Conservation (phyloP, 2,888 invertebrate genomes). For the Eupithecia exiguata region DNA sequence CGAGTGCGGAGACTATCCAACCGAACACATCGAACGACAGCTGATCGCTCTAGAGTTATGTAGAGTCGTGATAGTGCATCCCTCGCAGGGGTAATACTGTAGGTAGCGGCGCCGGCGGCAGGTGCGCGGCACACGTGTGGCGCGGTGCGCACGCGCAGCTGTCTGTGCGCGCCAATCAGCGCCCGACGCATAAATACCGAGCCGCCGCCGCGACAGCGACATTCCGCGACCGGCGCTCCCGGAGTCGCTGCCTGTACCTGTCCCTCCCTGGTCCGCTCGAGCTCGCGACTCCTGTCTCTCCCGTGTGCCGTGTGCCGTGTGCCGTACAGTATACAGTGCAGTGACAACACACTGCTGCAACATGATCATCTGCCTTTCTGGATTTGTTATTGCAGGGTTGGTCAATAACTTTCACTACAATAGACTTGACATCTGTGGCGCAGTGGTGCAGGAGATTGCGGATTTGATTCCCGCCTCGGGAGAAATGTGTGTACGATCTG, state of each 20-base stretch:
- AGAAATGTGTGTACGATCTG: background rate
- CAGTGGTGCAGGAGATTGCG: background rate
- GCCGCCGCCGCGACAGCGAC: constrained; percentile 28
- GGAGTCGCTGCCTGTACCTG: constrained; percentile 11
- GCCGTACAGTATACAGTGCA: too few species aligned
- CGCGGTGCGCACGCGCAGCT: constrained; percentile 14
- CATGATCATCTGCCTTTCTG: constrained; percentile 82
- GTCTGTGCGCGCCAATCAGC: constrained; percentile 41
- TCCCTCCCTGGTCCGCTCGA: too few species aligned
- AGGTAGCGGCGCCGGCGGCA: background rate
- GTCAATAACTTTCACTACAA: constrained; percentile 45
- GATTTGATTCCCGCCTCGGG: background rate
- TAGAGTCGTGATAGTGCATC: background rate
- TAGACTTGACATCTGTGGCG: background rate
- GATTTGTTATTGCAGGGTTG: constrained; percentile 81
- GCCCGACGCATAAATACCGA: constrained; percentile 21
- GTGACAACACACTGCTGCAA: constrained; percentile 31
- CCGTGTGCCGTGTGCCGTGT: background rate
- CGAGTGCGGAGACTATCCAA: too few species aligned
- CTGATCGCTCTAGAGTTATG: background rate
- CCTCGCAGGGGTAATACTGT: background rate
- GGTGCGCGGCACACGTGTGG: constrained; percentile 36
- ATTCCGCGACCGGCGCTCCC: constrained; percentile 23
- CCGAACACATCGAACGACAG: too few species aligned
- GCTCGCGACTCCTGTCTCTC: background rate